Percentiles rank a stretch among this genome's conserved stretches.
phyloP scores from a whole-genome alignment of 2,888 invertebrate species.

The Agrypnus murinus region DNA sequence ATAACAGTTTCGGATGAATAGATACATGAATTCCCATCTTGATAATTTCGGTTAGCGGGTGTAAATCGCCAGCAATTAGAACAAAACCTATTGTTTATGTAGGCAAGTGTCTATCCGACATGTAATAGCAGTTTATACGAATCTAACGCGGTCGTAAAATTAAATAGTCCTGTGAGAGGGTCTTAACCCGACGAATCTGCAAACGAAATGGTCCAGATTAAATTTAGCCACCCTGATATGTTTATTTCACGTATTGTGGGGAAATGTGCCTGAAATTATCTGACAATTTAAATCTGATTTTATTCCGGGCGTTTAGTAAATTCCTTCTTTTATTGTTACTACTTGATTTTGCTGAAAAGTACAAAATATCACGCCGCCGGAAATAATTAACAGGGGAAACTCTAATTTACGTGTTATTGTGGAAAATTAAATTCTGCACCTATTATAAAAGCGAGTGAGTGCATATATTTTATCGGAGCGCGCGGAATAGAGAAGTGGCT shows the following conservation, averaged over 20 bases:
- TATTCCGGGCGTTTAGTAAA: not conserved
- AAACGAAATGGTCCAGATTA: constrained; percentile 43
- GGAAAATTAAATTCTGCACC: constrained; percentile 38
- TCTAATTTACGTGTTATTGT: constrained; percentile 25
- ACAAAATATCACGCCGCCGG: too few species aligned
- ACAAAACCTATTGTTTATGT: constrained; percentile 33
- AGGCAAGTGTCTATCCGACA: constrained; percentile 26
- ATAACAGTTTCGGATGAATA: constrained; percentile 1
- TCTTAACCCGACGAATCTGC: constrained; percentile 41
- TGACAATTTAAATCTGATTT: constrained; percentile 39
- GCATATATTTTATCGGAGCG: constrained; percentile 25
- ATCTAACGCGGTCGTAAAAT: constrained; percentile 53
- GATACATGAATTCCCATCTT: constrained; percentile 25
- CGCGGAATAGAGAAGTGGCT: constrained; percentile 36
- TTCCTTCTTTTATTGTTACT: not conserved
- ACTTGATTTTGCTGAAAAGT: not conserved
- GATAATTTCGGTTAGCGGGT: constrained; percentile 26
- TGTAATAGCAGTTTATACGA: constrained; percentile 52
- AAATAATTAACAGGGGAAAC: not conserved
- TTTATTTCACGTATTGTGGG: constrained; percentile 39
- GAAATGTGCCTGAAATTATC: constrained; percentile 46
- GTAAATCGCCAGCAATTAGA: constrained; percentile 26
- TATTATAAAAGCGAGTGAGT: constrained; percentile 26
- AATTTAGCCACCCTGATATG: constrained; percentile 43
- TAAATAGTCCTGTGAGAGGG: constrained; percentile 50